Evolutionary conservation across 2,113 vertebrate genomes (phyloP), one percentile per base, ranked within the genome.

Genomic region (Phyllostomus discolor): DNA sequence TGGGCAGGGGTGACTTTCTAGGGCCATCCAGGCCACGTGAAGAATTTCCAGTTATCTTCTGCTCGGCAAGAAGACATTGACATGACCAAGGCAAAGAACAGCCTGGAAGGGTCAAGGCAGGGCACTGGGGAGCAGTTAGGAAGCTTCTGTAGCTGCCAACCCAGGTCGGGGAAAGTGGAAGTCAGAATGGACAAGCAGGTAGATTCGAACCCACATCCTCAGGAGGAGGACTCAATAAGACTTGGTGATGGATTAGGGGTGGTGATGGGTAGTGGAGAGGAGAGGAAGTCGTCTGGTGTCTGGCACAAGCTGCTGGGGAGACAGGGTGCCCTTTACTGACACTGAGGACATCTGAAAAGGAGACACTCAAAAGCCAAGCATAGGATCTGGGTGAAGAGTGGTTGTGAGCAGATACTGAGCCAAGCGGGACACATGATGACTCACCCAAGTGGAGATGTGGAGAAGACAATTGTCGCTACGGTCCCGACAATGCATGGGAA

Each of bases 401-500:
- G 31, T 11, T 35, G 20, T 35, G 35, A 69, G 24, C 59, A 59
- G 52, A 50, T 5, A 16, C 0, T 10, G 54, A 87, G 28, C 4
- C 0, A 3, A 50, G 70, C 0, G 11, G 11, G 26, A 15, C 24
- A 19, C 14, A 2, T 19, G 41, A 19, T 52, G 82, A 50, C 75
- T 88, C 31, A 80, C 1, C 57, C 26, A 41, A 26, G 69, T 12
- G 20, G 33, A 28, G 48, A 38, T 22, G 57, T 3, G 11, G 3
- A 43, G 66, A 84, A 91, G 38, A 52, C 0, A 3, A 33, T 0
- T 22, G 43, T 10, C 52, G 16, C 28, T 46, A 88, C 0, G 41
- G 19, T 11, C 72, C 17, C 8, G 50, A 24, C 0, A 10, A 54
- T 1, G 10, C 1, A 0, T 4, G 1, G 54, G 72, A 70, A 62